Evolutionary conservation across 92 coral and sea anemone species (phyloP), one percentile per base, ranked within the genome.

Genomic region (Phenganax marumi): DNA sequence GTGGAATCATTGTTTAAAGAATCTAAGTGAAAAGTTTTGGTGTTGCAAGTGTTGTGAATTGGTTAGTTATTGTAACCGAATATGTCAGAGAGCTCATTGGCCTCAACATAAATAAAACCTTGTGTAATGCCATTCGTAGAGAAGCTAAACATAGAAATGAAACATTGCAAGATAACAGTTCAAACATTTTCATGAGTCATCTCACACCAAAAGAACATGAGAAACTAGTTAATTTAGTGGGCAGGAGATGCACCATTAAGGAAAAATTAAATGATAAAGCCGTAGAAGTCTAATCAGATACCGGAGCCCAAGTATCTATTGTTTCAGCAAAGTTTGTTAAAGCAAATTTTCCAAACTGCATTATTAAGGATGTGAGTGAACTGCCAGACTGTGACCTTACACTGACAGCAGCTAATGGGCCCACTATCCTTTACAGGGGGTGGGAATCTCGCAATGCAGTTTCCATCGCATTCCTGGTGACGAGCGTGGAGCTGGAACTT

Each of bases 241-340:
- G 96, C 48, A 50, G 76, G 43, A 86, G 87, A 85, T 89, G 90
- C 65, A 91, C 84, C 3, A 17, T 68, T 33, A 3, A n/a, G 2
- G 74, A 9, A 17, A 68, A 68, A 48, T 18, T 68, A 1, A 68
- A 68, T 13, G 74, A 50, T 5, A 68, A 39, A 62, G 71, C 75
- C 7, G 83, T 70, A 72, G 68, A 91, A 46, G 85, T 86, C 8
- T 70, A 89, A 57, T 84, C 90, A 90, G 90, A 89, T 85, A 89
- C 91, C 0, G 90, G 87, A 33, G 87, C 91, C 54, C 92, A 91
- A 77, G 91, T 91, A 50, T 91, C 87, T 51, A 71, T 86, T 60
- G 76, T 88, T 47, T 88, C 89, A 6, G 63, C 82, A 56, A 79
- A 77, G 57, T 90, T 84, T 84, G 65, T 85, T 16, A 50, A 22